Evolutionary conservation across 1,140 invertebrate genomes (phyloP).

Genomic region (Ceratina australensis): DNA sequence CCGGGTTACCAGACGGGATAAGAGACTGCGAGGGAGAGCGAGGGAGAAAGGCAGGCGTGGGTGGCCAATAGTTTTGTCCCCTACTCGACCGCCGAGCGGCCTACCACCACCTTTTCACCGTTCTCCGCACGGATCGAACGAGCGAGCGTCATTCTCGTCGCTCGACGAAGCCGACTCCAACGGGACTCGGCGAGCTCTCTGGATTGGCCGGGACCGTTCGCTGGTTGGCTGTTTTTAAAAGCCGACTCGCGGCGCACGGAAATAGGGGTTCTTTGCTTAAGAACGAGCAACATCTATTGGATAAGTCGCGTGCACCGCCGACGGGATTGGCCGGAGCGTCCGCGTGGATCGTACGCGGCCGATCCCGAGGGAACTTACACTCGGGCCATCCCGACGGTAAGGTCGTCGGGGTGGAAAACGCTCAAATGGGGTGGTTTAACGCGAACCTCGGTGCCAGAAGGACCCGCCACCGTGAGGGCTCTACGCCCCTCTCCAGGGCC

Average conservation of each 20-base stretch:
- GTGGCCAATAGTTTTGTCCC: constrained; percentile 78
- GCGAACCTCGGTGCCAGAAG: constrained; percentile 78
- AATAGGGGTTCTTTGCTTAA: constrained; percentile 64
- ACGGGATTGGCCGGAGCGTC: constrained; percentile 63
- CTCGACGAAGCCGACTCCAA: background rate
- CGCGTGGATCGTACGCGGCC: constrained; percentile 68
- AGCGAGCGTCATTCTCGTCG: constrained; percentile 13
- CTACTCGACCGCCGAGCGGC: constrained; percentile 55
- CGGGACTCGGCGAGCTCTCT: background rate
- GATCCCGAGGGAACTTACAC: constrained; percentile 67
- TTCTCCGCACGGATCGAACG: constrained; percentile 71
- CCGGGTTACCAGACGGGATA: constrained; percentile 37
- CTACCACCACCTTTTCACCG: constrained; percentile 49
- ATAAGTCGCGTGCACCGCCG: constrained; percentile 42
- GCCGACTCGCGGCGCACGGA: constrained; percentile 37
- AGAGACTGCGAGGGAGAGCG: constrained; percentile 45
- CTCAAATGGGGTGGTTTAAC: constrained; percentile 80
- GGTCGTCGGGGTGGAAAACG: constrained; percentile 79
- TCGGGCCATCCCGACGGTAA: constrained; percentile 75
- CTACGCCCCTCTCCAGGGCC: constrained; percentile 56
- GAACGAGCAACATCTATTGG: constrained; percentile 61
- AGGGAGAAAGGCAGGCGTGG: constrained; percentile 68
- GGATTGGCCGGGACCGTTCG: constrained; percentile 59
- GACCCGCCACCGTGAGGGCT: constrained; percentile 70
- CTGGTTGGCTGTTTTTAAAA: constrained; percentile 70